These are phyloP conservation scores for Crax fasciolata DNA, from an alignment of 2,797 vertebrate species.

Conservation along the genomic window DNA sequence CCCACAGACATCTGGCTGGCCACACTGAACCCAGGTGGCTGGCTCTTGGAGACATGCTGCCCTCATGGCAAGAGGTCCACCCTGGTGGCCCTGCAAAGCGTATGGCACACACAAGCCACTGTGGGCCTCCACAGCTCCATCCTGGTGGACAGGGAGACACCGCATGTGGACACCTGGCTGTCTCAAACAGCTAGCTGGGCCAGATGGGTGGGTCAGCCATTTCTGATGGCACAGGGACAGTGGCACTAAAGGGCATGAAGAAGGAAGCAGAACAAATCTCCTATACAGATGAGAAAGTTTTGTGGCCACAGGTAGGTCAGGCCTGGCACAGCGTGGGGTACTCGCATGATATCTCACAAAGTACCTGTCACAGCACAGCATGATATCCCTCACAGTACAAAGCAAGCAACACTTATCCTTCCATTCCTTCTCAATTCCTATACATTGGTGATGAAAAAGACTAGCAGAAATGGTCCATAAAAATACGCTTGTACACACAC, in stretches of 20 bases:
- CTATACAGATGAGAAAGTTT: background rate
- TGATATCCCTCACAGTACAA: background rate
- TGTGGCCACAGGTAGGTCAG: background rate
- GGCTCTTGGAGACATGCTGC: background rate
- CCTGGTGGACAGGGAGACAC: background rate
- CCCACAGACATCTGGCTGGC: accelerated
- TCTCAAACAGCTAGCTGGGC: background rate
- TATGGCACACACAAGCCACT: background rate
- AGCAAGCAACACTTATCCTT: background rate
- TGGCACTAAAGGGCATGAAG: background rate
- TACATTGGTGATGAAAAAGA: background rate
- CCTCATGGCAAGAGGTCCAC: background rate
- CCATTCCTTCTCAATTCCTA: background rate
- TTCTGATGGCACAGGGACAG: background rate
- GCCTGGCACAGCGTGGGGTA: background rate
- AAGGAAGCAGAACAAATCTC: background rate
- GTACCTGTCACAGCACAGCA: background rate
- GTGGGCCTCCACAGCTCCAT: background rate
- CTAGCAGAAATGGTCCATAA: background rate
- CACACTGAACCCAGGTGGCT: accelerated
- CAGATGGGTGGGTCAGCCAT: accelerated
- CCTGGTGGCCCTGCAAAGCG: background rate
- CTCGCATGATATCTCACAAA: background rate
- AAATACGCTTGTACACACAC: background rate
- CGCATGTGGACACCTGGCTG: accelerated